phyloP scores from a whole-genome alignment of 2,888 invertebrate genomes.

The Glomeris marginata region DNA sequence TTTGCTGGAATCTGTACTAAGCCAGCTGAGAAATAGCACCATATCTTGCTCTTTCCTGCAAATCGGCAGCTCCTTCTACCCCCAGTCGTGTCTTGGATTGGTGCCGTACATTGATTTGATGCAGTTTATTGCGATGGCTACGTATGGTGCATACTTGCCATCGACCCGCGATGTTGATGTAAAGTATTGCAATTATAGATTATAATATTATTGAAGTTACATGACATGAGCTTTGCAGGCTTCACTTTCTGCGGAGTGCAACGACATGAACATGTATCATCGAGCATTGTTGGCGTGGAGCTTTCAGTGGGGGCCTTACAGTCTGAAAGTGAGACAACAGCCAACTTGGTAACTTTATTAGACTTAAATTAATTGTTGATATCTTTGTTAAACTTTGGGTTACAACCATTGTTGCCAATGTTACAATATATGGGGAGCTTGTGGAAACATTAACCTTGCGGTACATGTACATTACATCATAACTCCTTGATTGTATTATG shows the following conservation, averaged over 20 bases:
- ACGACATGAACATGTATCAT: conserved; percentile 42
- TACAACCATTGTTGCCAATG: no score
- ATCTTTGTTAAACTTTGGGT: no score
- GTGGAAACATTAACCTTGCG: no score
- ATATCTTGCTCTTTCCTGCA: conserved; percentile 60
- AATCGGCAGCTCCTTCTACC: conserved; percentile 48
- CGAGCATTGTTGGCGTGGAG: conserved; percentile 44
- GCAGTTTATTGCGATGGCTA: conserved; percentile 56
- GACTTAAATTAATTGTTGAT: conserved; percentile 7
- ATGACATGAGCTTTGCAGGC: background rate
- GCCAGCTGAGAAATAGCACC: conserved; percentile 54
- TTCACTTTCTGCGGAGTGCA: conserved; percentile 4
- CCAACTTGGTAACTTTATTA: conserved; percentile 25
- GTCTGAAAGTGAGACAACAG: conserved; percentile 22
- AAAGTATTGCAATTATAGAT: conserved; percentile 10
- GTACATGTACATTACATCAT: no score
- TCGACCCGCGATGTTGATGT: conserved; percentile 35
- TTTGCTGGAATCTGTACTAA: conserved; percentile 51
- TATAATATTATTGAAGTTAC: background rate
- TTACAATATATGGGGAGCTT: no score
- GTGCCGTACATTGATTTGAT: conserved; percentile 57
- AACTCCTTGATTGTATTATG: no score
- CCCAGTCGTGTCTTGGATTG: conserved; percentile 48
- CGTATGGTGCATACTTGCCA: conserved; percentile 52
- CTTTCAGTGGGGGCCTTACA: conserved; percentile 36